Conservation (phyloP, 2,113 vertebrate genomes). For the Deroptyus accipitrinus region DNA sequence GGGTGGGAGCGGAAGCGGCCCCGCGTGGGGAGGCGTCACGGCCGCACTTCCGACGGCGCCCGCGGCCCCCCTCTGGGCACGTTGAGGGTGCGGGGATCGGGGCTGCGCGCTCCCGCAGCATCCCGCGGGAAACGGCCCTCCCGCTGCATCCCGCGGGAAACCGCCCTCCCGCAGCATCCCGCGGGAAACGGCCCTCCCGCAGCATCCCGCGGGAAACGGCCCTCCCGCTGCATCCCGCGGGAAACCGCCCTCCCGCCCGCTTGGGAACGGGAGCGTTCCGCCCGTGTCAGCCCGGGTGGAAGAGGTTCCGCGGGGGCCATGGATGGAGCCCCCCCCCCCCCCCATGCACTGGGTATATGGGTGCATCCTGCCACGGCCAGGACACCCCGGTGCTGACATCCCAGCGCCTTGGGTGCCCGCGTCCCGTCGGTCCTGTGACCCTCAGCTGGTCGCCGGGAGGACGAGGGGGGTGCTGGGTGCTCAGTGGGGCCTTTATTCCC, state of each 20-base stretch:
- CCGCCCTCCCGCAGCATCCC: neutral
- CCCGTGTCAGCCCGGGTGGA: neutral
- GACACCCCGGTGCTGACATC: no score
- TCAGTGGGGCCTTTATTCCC: conserved; percentile 3
- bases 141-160: no score
- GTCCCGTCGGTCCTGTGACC: neutral
- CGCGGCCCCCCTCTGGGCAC: neutral
- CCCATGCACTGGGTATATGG: neutral
- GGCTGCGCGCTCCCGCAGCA: neutral
- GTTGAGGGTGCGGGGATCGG: neutral
- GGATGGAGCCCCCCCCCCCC: neutral
- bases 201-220: no score
- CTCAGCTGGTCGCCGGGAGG: neutral
- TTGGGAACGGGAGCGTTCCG: neutral
- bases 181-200: neutral
- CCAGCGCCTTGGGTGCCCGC: neutral
- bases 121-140: neutral
- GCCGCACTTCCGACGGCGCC: neutral
- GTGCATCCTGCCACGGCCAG: neutral
- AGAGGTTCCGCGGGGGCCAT: no score
- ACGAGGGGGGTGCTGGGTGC: neutral
- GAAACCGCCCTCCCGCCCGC: no score
- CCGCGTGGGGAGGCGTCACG: neutral
- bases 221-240: neutral
- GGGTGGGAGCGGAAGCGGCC: neutral